phyloP scores from a whole-genome alignment of 1,140 invertebrate species.

The Atopsyche davidsoni region DNA sequence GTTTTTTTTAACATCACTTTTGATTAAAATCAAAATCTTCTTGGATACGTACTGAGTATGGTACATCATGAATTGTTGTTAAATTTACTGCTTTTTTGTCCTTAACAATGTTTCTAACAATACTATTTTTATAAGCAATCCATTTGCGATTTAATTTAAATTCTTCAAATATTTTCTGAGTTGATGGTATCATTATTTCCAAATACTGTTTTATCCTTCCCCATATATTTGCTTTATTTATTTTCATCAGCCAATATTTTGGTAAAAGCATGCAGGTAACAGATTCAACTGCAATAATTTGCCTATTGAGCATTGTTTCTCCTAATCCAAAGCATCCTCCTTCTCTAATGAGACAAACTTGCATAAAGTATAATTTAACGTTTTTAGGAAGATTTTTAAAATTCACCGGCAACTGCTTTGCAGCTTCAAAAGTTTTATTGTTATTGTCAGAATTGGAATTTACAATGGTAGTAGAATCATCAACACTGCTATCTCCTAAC shows the following conservation, averaged over 20 bases:
- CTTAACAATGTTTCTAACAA: constrained; percentile 45
- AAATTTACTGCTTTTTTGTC: constrained; percentile 44
- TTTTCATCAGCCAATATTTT: constrained; percentile 53
- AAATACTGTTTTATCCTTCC: constrained; percentile 53
- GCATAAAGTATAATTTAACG: constrained; percentile 44
- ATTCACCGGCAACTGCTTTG: too few relatives aligned
- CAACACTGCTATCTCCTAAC: background rate
- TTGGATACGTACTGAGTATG: constrained; percentile 55
- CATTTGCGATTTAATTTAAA: constrained; percentile 50
- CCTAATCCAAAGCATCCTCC: constrained; percentile 49
- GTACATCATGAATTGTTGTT: constrained; percentile 55
- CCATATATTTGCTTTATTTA: constrained; percentile 60
- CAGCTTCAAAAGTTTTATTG: background rate
- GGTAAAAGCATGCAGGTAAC: constrained; percentile 56
- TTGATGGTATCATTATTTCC: constrained; percentile 52
- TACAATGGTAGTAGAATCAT: background rate
- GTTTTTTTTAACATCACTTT: background rate
- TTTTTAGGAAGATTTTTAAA: constrained; percentile 28
- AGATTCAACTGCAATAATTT: constrained; percentile 50
- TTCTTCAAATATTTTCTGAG: constrained; percentile 49
- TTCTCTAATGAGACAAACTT: constrained; percentile 45
- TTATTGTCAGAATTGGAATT: background rate
- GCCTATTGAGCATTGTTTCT: constrained; percentile 54
- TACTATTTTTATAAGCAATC: constrained; percentile 46
- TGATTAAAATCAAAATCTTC: constrained; percentile 32